These are phyloP conservation scores for Chauna torquata DNA, from an alignment of 2,113 vertebrate genomes.

Conservation along the genomic window DNA sequence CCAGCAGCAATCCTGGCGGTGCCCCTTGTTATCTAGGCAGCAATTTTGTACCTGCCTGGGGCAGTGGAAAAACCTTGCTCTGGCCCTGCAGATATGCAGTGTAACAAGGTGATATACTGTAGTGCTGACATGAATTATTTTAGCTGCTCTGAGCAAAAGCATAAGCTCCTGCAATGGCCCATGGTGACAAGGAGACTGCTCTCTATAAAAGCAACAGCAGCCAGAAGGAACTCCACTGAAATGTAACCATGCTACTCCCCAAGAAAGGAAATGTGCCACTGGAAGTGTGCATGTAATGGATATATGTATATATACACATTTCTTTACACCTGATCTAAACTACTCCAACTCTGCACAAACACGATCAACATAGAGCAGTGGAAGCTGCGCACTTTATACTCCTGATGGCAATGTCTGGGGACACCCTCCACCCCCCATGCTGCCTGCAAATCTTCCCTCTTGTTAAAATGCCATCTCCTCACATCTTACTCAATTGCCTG, in stretches of 20 bases:
- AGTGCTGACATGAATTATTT: background rate
- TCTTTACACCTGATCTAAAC: background rate
- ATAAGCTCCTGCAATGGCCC: background rate
- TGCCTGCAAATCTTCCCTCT: background rate
- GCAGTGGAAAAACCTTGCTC: constrained; percentile 18
- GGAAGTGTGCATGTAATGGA: background rate
- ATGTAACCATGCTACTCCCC: background rate
- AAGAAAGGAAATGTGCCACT: background rate
- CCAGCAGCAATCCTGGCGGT: background rate
- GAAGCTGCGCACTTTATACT: background rate
- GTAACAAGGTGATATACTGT: background rate
- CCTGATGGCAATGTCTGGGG: background rate
- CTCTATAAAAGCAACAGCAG: background rate
- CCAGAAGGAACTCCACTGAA: background rate
- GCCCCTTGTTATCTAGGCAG: background rate
- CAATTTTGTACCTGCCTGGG: constrained; percentile 12
- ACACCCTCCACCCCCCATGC: background rate
- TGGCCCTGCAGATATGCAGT: background rate
- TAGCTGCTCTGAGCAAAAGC: background rate
- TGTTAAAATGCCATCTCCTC: background rate
- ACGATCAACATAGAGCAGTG: background rate
- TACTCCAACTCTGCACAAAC: background rate
- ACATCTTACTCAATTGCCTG: background rate
- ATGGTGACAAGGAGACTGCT: background rate
- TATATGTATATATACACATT: background rate